A percentile compares a stretch with the other conserved stretches of the same genome.
Evolutionary conservation across 1,140 invertebrate genomes (phyloP).

Genomic region (Apis florea): DNA sequence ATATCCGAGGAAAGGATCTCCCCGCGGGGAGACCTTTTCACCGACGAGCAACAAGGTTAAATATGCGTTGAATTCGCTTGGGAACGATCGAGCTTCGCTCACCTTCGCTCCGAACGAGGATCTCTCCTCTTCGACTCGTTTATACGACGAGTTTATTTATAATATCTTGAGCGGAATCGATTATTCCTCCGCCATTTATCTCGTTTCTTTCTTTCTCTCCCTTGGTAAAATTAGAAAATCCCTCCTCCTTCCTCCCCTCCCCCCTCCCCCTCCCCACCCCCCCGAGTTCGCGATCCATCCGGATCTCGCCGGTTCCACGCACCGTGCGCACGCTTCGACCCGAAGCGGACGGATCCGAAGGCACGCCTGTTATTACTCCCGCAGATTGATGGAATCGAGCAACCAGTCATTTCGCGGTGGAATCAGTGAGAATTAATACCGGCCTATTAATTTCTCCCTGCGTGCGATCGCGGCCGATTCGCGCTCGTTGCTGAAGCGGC

Average conservation of each 20-base stretch:
- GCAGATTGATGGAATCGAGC: constrained; percentile 78
- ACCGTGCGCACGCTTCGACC: constrained; percentile 13
- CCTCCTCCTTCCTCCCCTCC: no score
- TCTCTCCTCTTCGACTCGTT: no score
- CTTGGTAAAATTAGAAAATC: neutral
- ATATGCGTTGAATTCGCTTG: constrained; percentile 36
- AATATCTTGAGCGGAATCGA: no score
- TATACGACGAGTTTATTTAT: no score
- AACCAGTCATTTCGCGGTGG: constrained; percentile 76
- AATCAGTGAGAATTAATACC: constrained; percentile 79
- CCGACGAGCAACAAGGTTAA: neutral
- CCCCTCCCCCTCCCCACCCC: no score
- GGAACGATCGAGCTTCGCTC: no score
- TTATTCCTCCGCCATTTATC: no score
- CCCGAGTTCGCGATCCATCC: neutral
- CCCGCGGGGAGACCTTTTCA: constrained; percentile 2
- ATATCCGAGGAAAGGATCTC: neutral
- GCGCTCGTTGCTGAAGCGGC: neutral
- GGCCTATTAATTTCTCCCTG: constrained; percentile 76
- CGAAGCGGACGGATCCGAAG: constrained; percentile 44
- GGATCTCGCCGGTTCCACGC: neutral
- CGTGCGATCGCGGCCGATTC: constrained; percentile 45
- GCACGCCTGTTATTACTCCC: constrained; percentile 75
- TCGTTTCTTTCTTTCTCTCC: no score
- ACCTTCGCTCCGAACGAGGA: no score